Base-by-base conservation (phyloP, 2,113 vertebrate genomes). In the Hirundichthys speculiger region DNA sequence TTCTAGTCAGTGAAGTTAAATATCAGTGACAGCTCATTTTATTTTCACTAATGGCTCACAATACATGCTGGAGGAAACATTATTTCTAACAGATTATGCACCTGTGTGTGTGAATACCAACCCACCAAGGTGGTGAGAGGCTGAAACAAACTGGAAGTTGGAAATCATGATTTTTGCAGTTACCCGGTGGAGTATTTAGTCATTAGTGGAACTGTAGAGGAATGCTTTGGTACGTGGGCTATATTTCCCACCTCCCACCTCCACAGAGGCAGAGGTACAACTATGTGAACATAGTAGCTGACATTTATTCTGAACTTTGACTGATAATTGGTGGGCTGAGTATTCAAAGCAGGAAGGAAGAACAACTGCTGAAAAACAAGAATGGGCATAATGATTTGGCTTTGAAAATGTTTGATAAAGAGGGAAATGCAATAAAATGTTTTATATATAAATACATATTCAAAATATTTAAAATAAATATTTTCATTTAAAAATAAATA, bases 71-170 rank as follows among this genome's bases (percentile, higher is more conserved):
- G 12, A 20, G 0, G 5, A 40, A 48, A 54, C 14, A 49, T 55
- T 38, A 64, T 67, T 52, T 64, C 15, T n/a, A 46, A 13, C 16
- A 42, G 41, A 56, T 25, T 68, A 63, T 55, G 63, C 0, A 3
- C 7, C 12, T 55, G 75, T 25, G 48, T 69, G 64, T 58, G 56
- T 74, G 67, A 81, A 51, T 66, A 22, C 13, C 61, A 58, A 43
- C 4, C 47, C 68, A 60, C 58, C 71, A 75, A 65, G 43, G 55
- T 9, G 30, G 30, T 34, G 30, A 10, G 3, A 34, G 30, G 30
- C 6, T 5, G 9, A 3, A 34, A 34, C 30, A 34, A 34, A 34
- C 73, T 13, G 38, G 27, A 62, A 18, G 18, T 3, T 19, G 21
- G 3, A 62, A 55, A 30, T 55, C 3, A 34, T 10, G 11, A n/a